Base-by-base conservation (phyloP, 1,140 invertebrate species). In the Calephelis nemesis region DNA sequence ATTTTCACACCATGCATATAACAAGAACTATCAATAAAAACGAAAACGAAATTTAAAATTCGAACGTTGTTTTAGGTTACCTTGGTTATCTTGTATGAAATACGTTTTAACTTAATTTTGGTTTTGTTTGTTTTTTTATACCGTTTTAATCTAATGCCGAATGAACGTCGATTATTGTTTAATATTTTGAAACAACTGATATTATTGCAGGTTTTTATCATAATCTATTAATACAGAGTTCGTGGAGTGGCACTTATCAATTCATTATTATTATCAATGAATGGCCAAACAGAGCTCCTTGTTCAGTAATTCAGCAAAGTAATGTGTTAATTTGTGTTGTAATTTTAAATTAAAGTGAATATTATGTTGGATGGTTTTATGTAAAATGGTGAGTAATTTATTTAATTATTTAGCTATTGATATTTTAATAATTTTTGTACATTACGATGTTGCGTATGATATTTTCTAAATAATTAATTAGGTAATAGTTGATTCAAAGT, bases 211-310 rank as follows among this genome's bases (percentile, higher is more conserved):
- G 50, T 19, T 58, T 69, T 67, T 79, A 76, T 78, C 80, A 72
- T 71, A 75, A 85, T 81, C 75, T 77, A 68, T 68, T 77, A 75
- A 78, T 83, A 78, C 76, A 30, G 13, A 67, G 73, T 71, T 66
- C 67, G 68, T 62, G 52, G 69, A 78, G 72, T 77, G 77, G 73
- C 63, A 70, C 66, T 81, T 81, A 79, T 81, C 79, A 74, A 58
- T 71, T 64, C 45, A 72, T 72, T 70, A 77, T 78, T 73, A 70
- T 70, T 73, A 79, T 70, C 72, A 71, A 45, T 74, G 47, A 64
- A 30, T 58, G 52, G 52, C 19, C 52, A 58, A 60, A 45, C 66
- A 63, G 71, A 68, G 68, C 68, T 74, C 66, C 66, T 72, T 60
- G 67, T 66, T 74, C 70, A 79, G 74, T 74, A 48, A 72, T 69